Percentiles rank a stretch among this genome's conserved stretches.
These are phyloP conservation scores for Drosophila fuyamai DNA, from an alignment of 1,140 invertebrate genomes.

Conservation along the genomic window DNA sequence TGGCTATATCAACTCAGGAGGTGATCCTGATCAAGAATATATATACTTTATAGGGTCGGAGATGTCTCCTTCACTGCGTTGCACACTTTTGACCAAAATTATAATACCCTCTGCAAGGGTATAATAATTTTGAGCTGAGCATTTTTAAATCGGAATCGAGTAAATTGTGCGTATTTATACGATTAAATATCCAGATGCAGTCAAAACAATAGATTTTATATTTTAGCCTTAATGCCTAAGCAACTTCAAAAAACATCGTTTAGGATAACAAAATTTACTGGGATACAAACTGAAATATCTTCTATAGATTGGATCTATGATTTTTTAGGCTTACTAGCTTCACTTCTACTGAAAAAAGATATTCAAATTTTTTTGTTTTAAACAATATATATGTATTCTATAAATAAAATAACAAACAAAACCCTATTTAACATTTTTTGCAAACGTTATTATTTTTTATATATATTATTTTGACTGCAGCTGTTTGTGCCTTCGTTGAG, in stretches of 20 bases:
- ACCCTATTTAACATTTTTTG: neutral
- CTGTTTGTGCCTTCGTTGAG: constrained; percentile 34
- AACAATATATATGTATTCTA: neutral
- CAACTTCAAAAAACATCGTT: neutral
- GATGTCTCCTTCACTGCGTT: too few relatives aligned
- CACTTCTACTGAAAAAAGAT: too few relatives aligned
- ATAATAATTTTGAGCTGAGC: constrained; percentile 4
- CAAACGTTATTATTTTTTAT: too few relatives aligned
- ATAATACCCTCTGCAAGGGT: too few relatives aligned
- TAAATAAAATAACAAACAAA: neutral
- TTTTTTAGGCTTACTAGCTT: neutral
- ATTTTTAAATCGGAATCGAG: constrained; percentile 5
- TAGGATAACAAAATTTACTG: neutral
- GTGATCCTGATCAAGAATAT: too few relatives aligned
- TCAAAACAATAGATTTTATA: neutral
- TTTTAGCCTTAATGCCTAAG: neutral
- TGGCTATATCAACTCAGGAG: too few relatives aligned
- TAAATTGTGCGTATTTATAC: constrained; percentile 12
- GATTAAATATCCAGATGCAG: neutral
- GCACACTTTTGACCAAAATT: too few relatives aligned
- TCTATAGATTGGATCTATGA: neutral
- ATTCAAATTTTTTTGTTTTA: neutral
- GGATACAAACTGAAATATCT: neutral
- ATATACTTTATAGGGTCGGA: too few relatives aligned
- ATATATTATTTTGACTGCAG: constrained; percentile 1